Base-by-base conservation (phyloP, 1,140 invertebrate species). In the Bicyclus anynana region DNA sequence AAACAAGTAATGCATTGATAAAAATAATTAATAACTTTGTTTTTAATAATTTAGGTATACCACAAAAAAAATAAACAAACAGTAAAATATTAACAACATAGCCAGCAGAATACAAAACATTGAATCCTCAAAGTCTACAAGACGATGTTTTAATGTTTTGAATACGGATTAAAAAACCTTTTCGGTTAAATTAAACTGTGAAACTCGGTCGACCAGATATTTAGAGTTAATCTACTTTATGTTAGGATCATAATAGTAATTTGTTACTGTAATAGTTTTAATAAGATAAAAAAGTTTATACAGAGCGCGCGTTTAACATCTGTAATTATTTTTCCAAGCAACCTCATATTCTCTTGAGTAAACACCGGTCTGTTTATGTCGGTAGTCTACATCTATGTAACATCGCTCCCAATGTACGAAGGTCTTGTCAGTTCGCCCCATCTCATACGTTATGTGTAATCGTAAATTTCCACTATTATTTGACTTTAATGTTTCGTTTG, bases 311-410 rank as follows among this genome's bases (percentile, higher is more conserved):
- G 37, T 40, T 16, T 16, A 40, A 16, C 37, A 40, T 2, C 16
- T 42, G 38, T 3, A 37, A 60, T 61, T 61, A 65, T 66, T 69
- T 67, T 67, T 61, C 50, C 33, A 53, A 67, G 64, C 54, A 23
- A 62, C 59, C 64, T 67, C 59, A 65, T 69, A 65, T 64, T 56
- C 26, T 52, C 18, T 58, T 59, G 26, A 54, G 50, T 65, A 66
- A 66, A 69, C 60, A 72, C 26, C 18, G 37, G 21, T 18, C 40
- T 61, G 65, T 69, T 60, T 67, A 65, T 55, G 33, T 38, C 40
- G 29, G 20, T 38, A 29, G 40, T 62, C 48, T 53, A 53, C n/a
- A n/a, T n/a, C n/a, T n/a, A n/a, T n/a, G n/a, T 59, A 37, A 60
- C 58, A 66, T 44, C 14, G 9, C 37, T 16, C 17, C 5, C 16